phyloP scores from a whole-genome alignment of 2,797 vertebrate genomes.

The Jordanella pulchra region DNA sequence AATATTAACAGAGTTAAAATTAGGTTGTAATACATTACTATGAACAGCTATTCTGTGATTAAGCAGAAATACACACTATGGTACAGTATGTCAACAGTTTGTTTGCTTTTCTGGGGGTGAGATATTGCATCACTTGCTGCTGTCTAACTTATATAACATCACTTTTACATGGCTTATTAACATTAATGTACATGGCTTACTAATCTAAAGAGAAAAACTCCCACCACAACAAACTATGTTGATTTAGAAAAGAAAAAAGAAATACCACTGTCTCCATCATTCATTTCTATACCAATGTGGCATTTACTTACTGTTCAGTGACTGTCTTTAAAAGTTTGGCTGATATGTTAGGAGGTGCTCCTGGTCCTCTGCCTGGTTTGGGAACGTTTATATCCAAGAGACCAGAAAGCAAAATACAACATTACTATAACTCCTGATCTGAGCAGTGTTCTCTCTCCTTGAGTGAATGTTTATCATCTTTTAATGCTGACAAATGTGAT shows the following conservation, averaged over 20 bases:
- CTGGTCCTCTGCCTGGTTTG: not conserved
- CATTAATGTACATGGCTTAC: not conserved
- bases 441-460: not conserved
- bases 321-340: not conserved
- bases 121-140: not conserved
- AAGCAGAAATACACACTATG: not conserved
- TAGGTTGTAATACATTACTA: not conserved
- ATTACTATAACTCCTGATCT: not conserved
- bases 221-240: not conserved
- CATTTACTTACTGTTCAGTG: not conserved
- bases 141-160: not conserved
- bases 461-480: not conserved
- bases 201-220: not conserved
- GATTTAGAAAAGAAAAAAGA: not conserved
- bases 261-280: not conserved
- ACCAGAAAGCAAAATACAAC: not conserved
- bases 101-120: not conserved
- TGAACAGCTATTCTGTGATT: not conserved
- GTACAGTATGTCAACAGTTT: not conserved
- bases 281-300: not conserved
- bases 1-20: no score
- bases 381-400: not conserved
- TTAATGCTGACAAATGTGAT: not conserved
- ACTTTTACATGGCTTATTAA: not conserved
- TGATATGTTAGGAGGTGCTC: not conserved